Base-by-base conservation (phyloP, 2,797 vertebrate species). In the Carduelis carduelis region DNA sequence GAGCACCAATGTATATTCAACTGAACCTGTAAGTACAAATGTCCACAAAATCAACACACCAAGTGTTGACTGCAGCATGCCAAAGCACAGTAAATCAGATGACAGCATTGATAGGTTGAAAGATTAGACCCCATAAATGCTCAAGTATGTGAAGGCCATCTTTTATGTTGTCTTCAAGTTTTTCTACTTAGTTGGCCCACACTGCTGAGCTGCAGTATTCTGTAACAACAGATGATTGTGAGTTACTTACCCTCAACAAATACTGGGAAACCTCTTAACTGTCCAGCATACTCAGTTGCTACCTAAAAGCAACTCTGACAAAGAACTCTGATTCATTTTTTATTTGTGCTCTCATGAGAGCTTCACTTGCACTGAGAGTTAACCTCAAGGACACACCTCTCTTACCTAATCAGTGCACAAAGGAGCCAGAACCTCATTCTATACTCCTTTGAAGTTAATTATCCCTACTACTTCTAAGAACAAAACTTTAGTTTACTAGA, bases 1-100 rank as follows among this genome's bases (percentile, higher is more conserved):
- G 7, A 59, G 14, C 34, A 35, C 4, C 2, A 0, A 34, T 2
- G 3, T 11, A 12, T 20, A 39, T 39, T 21, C 32, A 43, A 20
- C n/a, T 5, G 3, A 56, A 82, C 30, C 15, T 7, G 8, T 7
- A 7, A 52, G 28, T 26, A 44, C 7, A 14, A n/a, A 11, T 24
- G 32, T 5, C 3, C 3, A 20, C 3, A 24, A n/a, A 57, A 65
- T 6, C 56, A 74, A 43, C 8, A 74, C 4, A 50, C 14, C 8
- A 63, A 66, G 27, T 3, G 6, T 35, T 88, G 76, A 35, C 21
- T 21, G 14, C 60, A 30, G 30, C 34, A 60, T 46, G 30, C 3
- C 5, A 59, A 86, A 43, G 49, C 17, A 22, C n/a, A 34, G 6
- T 49, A 12, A 14, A 22, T 71, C 59, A 17, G 44, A 41, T 9